Evolutionary conservation across 2,888 invertebrate genomes (phyloP), one percentile per base, ranked within the genome.

Genomic region (Drosophila lutescens): DNA sequence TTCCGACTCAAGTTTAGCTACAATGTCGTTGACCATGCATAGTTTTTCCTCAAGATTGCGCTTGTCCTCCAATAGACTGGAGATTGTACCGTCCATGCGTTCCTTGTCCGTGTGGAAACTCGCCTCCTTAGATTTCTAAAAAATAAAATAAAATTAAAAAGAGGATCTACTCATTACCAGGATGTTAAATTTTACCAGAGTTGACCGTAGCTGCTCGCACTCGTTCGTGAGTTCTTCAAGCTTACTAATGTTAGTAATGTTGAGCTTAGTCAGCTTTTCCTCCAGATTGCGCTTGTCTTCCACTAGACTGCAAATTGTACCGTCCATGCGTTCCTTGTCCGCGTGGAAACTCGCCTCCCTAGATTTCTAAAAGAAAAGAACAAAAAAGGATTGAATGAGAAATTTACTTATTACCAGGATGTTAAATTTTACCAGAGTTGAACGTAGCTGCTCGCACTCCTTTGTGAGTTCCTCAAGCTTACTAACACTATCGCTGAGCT

Each of bases 21-120:
- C 32, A 36, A 66, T 73, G 4, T 79, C 78, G 17, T 75, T 69
- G 4, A 77, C 55, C 0, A 53, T 59, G 36, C 69, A 74, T 2
- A 81, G 43, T n/a, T 79, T 81, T 9, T 85, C 85, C 36, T 87
- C 80, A 4, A 85, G 56, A 4, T 43, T 58, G n/a, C 80, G 78
- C 49, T 90, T 88, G 32, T 89, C 87, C 0, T 59, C 59, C 20
- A 78, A 41, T 0, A 90, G 67, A 36, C 72, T 75, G 4, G 70
- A 51, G 34, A 88, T 69, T 1, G 79, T 82, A 10, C n/a, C 56
- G n/a, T 79, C 60, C 36, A 90, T 55, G 36, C 78, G 55, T 0
- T 34, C 43, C 7, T 71, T 74, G 23, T 83, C 75, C 0, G 46
- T 43, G 2, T 75, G 65, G 20, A 80, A 79, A 7, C 50, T 40